Percentiles rank a stretch among this genome's conserved stretches.
phyloP scores from a whole-genome alignment of 2,113 vertebrate genomes.

The Melanotaenia duboulayi region DNA sequence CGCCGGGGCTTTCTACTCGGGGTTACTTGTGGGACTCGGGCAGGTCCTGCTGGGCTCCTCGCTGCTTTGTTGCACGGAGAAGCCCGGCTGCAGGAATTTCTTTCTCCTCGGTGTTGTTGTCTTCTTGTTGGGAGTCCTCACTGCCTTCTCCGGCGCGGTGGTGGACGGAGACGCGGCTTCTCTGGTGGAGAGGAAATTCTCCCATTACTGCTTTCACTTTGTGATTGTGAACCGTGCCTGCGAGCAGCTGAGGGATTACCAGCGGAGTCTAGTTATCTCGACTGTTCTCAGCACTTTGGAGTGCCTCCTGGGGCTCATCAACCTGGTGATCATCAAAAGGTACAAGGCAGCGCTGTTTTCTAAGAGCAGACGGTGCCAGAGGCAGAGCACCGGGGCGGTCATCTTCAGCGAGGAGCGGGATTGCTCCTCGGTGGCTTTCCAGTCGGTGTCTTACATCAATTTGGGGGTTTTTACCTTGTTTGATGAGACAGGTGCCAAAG shows the following conservation, averaged over 20 bases:
- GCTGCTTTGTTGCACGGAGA: slow-evolving; percentile 88
- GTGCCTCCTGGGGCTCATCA: slow-evolving; percentile 90
- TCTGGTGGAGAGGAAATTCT: slow-evolving; percentile 92
- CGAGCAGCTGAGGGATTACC: slow-evolving; percentile 90
- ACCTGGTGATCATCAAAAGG: slow-evolving; percentile 89
- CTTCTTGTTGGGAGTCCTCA: slow-evolving; percentile 92
- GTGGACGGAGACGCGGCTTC: slow-evolving; percentile 96
- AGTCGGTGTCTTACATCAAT: slow-evolving; percentile 94
- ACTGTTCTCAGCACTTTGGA: slow-evolving; percentile 94
- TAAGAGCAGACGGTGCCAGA: slow-evolving; percentile 77
- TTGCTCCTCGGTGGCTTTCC: slow-evolving; percentile 83
- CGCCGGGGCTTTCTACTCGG: slow-evolving; percentile 94
- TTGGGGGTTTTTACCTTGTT: slow-evolving; percentile 87
- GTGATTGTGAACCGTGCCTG: slow-evolving; percentile 81
- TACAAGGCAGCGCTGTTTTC: slow-evolving; percentile 89
- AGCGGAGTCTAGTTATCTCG: slow-evolving; percentile 90
- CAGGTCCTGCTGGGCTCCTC: slow-evolving; percentile 89
- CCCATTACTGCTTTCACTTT: slow-evolving; percentile 88
- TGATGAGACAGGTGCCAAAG: slow-evolving; percentile 91
- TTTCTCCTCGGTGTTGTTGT: slow-evolving; percentile 91
- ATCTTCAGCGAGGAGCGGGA: slow-evolving; percentile 89
- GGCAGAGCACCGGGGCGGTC: slow-evolving; percentile 85
- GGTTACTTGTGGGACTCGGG: slow-evolving; percentile 88
- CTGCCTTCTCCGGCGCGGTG: slow-evolving; percentile 94
- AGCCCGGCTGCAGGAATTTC: slow-evolving; percentile 89